phyloP scores from a whole-genome alignment of 2,888 invertebrate species.

The Prosapia bicincta region DNA sequence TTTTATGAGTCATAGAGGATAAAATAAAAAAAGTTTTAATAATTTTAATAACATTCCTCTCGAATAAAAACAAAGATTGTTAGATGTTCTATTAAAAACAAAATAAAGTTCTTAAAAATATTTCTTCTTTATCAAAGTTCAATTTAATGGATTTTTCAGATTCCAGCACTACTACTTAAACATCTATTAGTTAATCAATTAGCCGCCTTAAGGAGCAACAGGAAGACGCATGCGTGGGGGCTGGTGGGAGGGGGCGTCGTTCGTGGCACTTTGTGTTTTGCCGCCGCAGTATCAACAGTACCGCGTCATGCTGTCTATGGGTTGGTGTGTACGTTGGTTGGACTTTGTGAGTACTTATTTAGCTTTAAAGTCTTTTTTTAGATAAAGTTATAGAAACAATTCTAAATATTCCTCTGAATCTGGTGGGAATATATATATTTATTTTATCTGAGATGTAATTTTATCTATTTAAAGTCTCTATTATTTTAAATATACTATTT shows the following conservation, averaged over 20 bases:
- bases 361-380: too few relatives aligned
- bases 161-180: neutral
- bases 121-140: neutral
- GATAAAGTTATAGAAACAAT: too few relatives aligned
- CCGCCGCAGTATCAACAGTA: neutral
- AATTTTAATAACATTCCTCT: too few relatives aligned
- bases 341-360: neutral
- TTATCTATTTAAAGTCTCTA: too few relatives aligned
- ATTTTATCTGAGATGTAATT: too few relatives aligned
- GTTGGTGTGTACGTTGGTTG: neutral
- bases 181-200: constrained; percentile 2
- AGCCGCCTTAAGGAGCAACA: neutral
- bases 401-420: too few relatives aligned
- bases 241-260: neutral
- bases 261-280: neutral
- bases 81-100: too few relatives aligned
- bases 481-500: too few relatives aligned
- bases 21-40: too few relatives aligned
- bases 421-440: too few relatives aligned
- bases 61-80: too few relatives aligned
- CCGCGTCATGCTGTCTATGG: neutral
- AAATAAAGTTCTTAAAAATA: neutral
- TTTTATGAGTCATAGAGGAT: too few relatives aligned
- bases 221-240: neutral
- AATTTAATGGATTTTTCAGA: neutral